Evolutionary conservation across 2,888 invertebrate species (phyloP), one percentile per base, ranked within the genome.

Genomic region (Boloria selene): DNA sequence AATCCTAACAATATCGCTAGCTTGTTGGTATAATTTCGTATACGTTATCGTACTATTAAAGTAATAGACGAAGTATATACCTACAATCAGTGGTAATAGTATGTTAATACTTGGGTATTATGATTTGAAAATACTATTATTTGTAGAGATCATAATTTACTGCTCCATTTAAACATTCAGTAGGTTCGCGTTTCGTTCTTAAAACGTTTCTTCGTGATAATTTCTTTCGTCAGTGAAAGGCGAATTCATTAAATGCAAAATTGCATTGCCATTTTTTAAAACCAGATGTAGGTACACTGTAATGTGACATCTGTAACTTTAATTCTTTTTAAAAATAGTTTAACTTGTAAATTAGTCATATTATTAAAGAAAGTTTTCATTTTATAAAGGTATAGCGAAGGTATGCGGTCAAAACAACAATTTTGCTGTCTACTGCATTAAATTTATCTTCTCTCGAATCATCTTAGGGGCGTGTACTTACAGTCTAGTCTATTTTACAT

Each of bases 401-500:
- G 82, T 80, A 84, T 83, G 85, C 84, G 85, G 86, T 87, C 88
- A 87, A 87, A 88, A 87, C 89, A 38, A 88, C 88, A 91, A 91
- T 91, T 90, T 91, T 82, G 88, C 85, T 88, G 91, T 91, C 91
- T 86, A 86, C 82, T 85, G 81, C 81, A 86, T 84, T 84, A 80
- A 86, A 91, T 91, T 91, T 91, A 91, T 90, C 83, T 85, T 82
- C 73, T 73, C 80, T 85, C 82, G 89, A 85, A 86, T 89, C 88
- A 86, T 89, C 86, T 86, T 78, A 85, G 86, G 89, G 90, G 90
- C 91, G 90, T 90, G 85, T 88, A 88, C 90, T 87, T 87, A 80
- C 78, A 81, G 80, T 80, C 82, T 56, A 68, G 84, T 84, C 87
- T 88, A 90, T 90, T 89, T 87, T 85, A 87, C 85, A 83, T 79